These are phyloP conservation scores for Picus viridis DNA, from an alignment of 2,797 vertebrate species.

Conservation along the genomic window DNA sequence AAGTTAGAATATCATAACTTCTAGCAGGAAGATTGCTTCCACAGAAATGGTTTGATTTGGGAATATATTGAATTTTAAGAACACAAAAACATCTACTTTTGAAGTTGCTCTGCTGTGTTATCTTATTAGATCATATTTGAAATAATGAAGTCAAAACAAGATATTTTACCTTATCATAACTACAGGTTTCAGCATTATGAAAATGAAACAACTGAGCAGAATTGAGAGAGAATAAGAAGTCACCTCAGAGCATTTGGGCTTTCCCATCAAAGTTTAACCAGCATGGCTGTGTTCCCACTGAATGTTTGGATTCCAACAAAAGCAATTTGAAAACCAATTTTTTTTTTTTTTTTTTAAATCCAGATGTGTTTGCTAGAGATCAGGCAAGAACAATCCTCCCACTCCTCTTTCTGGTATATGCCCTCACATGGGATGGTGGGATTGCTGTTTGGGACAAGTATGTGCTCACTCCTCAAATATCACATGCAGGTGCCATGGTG, in stretches of 20 bases:
- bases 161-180: conserved; percentile 9
- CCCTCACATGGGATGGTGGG: rapidly evolving
- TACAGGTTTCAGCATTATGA: neutral
- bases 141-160: conserved; percentile 51
- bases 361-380: neutral
- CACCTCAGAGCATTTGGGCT: neutral
- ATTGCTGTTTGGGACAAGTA: neutral
- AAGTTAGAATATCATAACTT: conserved; percentile 13
- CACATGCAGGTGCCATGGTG: neutral
- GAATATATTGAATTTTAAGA: conserved; percentile 20
- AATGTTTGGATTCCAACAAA: conserved; percentile 21
- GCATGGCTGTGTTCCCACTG: neutral
- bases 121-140: conserved; percentile 20
- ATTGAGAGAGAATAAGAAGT: neutral
- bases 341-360: neutral
- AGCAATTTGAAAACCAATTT: neutral
- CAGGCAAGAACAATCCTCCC: neutral
- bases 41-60: conserved; percentile 7
- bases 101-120: neutral
- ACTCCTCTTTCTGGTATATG: neutral
- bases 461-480: neutral
- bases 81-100: conserved; percentile 24
- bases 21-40: conserved; percentile 7
- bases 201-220: neutral
- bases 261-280: conserved; percentile 25